Percentiles rank a stretch among this genome's conserved stretches.
Conservation (phyloP, 2,797 vertebrate species). For the Enteromius anoplus region DNA sequence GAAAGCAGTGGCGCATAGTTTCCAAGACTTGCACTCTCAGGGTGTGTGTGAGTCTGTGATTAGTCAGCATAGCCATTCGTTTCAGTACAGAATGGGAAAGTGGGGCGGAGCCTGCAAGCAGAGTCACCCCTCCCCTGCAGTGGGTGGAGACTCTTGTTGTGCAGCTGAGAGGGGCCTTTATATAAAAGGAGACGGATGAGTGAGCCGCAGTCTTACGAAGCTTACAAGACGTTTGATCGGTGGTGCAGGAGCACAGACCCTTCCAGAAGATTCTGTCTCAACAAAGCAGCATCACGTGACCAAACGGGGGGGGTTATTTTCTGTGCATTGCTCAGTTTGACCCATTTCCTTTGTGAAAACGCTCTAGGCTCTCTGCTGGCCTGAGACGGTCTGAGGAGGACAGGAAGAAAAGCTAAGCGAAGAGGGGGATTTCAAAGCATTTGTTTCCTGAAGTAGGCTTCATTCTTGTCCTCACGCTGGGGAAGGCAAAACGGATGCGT, state of each 20-base stretch:
- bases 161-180: slow-evolving; percentile 22
- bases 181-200: slow-evolving; percentile 51
- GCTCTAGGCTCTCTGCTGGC: slow-evolving; percentile 13
- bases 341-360: slow-evolving; percentile 27
- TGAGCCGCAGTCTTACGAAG: slow-evolving; percentile 33
- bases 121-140: slow-evolving; percentile 41
- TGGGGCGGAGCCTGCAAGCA: slow-evolving; percentile 33
- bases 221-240: slow-evolving; percentile 13
- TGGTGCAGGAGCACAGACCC: neutral
- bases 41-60: slow-evolving; percentile 49
- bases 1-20: slow-evolving; percentile 58
- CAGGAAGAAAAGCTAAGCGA: neutral
- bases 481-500: slow-evolving; percentile 57
- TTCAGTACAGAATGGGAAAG: slow-evolving; percentile 43
- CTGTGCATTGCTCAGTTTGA: slow-evolving; percentile 22
- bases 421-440: slow-evolving; percentile 7
- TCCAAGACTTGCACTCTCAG: slow-evolving; percentile 54
- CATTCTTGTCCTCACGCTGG: slow-evolving; percentile 58
- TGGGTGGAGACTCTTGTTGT: slow-evolving; percentile 43
- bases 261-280: slow-evolving; percentile 44
- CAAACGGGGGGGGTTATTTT: neutral
- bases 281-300: neutral
- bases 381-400: slow-evolving; percentile 8
- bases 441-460: slow-evolving; percentile 40
- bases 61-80: slow-evolving; percentile 59